A percentile compares a stretch with the other conserved stretches of the same genome.
phyloP scores from a whole-genome alignment of 30 jellyfish, hydroid and myxozoan species.

The Nemopilema nomurai region DNA sequence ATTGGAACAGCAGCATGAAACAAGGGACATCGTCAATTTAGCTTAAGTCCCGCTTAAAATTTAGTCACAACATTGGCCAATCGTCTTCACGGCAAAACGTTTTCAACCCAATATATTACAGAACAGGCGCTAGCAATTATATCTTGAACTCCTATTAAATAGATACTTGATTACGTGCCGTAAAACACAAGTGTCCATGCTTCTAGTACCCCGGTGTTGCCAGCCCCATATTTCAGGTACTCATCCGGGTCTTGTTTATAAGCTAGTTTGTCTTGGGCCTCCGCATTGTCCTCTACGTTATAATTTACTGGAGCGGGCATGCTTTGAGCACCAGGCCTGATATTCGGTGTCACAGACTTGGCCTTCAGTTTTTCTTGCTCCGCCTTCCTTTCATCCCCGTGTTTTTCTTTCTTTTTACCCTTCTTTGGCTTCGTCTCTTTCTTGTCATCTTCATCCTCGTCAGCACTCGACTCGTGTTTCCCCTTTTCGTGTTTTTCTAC shows the following conservation, averaged over 20 bases:
- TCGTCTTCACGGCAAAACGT: too few species aligned
- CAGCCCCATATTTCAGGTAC: constrained; percentile 88
- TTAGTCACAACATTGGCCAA: too few species aligned
- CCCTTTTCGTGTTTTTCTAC: constrained; percentile 60
- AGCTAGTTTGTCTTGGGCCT: constrained; percentile 60
- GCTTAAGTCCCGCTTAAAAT: too few species aligned
- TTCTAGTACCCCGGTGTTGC: constrained; percentile 83
- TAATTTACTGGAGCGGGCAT: constrained; percentile 7
- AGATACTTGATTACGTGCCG: constrained; percentile 70
- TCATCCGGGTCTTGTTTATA: constrained; percentile 81
- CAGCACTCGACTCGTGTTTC: constrained; percentile 16
- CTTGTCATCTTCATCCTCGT: constrained; percentile 1
- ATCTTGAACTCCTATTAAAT: neutral
- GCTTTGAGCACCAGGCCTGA: constrained; percentile 32
- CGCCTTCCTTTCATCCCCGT: neutral
- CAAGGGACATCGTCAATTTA: too few species aligned
- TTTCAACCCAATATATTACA: neutral
- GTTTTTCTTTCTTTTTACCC: constrained; percentile 25
- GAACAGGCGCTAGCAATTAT: neutral
- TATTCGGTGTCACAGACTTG: constrained; percentile 63
- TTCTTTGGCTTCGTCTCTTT: constrained; percentile 10
- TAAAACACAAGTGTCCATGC: constrained; percentile 92
- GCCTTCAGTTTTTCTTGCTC: constrained; percentile 37
- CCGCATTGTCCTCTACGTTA: constrained; percentile 20
- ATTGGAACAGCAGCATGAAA: too few species aligned